phyloP scores from a whole-genome alignment of 2,888 invertebrate species.

The Drosophila atripex region DNA sequence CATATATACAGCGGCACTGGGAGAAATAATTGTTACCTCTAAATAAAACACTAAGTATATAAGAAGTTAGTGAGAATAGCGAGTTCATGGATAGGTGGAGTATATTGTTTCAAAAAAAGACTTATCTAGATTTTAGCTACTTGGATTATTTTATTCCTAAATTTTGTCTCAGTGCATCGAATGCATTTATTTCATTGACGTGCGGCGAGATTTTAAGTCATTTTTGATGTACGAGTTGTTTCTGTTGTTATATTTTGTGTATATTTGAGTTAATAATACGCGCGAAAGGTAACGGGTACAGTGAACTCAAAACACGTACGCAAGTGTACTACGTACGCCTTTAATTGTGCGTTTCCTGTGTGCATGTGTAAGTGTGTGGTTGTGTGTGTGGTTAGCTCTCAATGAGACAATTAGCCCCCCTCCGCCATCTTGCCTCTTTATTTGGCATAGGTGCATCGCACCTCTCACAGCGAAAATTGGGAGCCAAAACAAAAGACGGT shows the following conservation, averaged over 20 bases:
- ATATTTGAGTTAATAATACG: conserved; percentile 61
- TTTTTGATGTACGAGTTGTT: conserved; percentile 73
- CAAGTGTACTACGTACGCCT: conserved; percentile 12
- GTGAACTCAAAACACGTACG: conserved; percentile 57
- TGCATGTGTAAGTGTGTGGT: conserved; percentile 10
- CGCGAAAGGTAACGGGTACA: conserved; percentile 73
- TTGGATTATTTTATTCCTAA: too few species aligned
- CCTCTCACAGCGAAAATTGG: conserved; percentile 56
- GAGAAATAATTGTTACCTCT: neutral
- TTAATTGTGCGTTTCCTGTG: conserved; percentile 23
- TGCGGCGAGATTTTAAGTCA: conserved; percentile 71
- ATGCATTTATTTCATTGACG: conserved; percentile 74
- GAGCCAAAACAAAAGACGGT: conserved; percentile 74
- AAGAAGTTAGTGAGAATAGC: too few species aligned
- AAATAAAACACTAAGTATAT: neutral
- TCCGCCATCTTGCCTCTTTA: conserved; percentile 2
- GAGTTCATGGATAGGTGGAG: too few species aligned
- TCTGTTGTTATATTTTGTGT: conserved; percentile 41
- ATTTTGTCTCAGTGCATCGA: conserved; percentile 27
- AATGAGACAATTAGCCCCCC: conserved; percentile 4
- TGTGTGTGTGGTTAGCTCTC: conserved; percentile 10
- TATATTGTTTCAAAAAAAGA: too few species aligned
- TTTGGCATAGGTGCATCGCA: conserved; percentile 9
- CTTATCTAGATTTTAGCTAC: too few species aligned
- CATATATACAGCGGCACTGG: conserved; percentile 30